Base-by-base conservation (phyloP, 2,113 vertebrate genomes). In the Seriola dumerili region DNA sequence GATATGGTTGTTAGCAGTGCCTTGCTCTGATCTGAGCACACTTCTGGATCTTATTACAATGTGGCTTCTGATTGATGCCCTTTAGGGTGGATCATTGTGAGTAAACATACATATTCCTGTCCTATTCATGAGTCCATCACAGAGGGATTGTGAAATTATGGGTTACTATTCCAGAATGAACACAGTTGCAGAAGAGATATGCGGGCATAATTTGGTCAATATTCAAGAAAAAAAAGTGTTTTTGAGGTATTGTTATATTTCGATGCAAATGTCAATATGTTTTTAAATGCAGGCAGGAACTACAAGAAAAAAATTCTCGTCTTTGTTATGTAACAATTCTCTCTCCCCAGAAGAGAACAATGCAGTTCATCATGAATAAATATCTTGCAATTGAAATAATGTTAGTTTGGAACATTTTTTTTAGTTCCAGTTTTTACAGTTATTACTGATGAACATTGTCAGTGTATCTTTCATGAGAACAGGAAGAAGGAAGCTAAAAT, bases 41-140 rank as follows among this genome's bases (percentile, higher is more conserved):
- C 86, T 84, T 92, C 80, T 94, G 89, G 88, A 85, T 90, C 74
- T 92, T 86, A 91, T 90, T 91, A 93, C 84, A 84, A 91, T 83
- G 76, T 88, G 90, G 91, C 88, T 90, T 83, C 61, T 89, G 88
- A 94, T 89, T 85, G 84, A 91, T 92, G 90, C 80, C 88, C 84
- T 77, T 80, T 81, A 83, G 86, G 84, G 71, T 83, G 76, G 86
- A 84, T 92, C 83, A 80, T 77, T 82, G 77, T 75, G 66, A 78
- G 76, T 75, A 88, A 90, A 91, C 66, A 87, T 71, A 78, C 76
- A 85, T 67, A 86, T 86, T 79, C 36, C 52, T 76, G 75, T 78
- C 50, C 48, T 72, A 83, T 79, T 80, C 38, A 70, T 17, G 48
- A 81, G 81, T 57, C 74, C 34, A 72, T 76, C 71, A 64, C 72